A percentile compares a stretch with the other conserved stretches of the same genome.
Evolutionary conservation across 2,797 vertebrate genomes (phyloP).

Genomic region (Ataeniobius toweri): DNA sequence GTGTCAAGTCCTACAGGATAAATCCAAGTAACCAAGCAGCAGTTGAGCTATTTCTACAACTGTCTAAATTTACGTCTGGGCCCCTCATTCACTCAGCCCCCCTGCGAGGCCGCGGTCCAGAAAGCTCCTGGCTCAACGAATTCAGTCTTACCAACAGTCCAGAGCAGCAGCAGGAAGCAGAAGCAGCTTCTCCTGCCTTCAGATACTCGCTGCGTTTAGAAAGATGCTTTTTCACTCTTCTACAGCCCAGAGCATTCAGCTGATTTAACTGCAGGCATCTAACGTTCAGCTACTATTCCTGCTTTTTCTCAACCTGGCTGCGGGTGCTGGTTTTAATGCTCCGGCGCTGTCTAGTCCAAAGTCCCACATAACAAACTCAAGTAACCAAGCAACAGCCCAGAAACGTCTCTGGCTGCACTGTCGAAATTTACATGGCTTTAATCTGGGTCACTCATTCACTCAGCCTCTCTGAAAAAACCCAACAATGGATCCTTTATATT

Average conservation of each 20-base stretch:
- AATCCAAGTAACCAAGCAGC: conserved; percentile 47
- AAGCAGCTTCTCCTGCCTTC: background rate
- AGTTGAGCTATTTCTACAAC: background rate
- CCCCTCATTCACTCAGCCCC: conserved; percentile 20
- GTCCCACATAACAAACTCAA: background rate
- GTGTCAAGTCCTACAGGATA: background rate
- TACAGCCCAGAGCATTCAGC: background rate
- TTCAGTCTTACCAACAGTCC: background rate
- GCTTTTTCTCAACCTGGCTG: background rate
- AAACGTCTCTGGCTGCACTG: background rate
- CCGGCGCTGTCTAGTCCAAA: conserved; percentile 10
- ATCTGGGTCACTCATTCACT: conserved; percentile 49
- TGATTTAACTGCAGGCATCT: background rate
- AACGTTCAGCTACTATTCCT: background rate
- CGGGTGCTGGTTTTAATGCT: conserved; percentile 5
- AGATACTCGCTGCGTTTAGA: background rate
- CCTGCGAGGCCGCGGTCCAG: conserved; percentile 9
- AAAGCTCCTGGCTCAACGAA: conserved; percentile 20
- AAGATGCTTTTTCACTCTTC: background rate
- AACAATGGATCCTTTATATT: conserved; percentile 36
- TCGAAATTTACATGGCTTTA: conserved; percentile 11
- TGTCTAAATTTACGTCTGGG: conserved; percentile 26
- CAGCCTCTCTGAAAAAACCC: background rate
- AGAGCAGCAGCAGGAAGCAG: conserved; percentile 18
- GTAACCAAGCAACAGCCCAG: conserved; percentile 44